These are phyloP conservation scores for Spicauda simplicius DNA, from an alignment of 2,888 invertebrate species.

Conservation along the genomic window DNA sequence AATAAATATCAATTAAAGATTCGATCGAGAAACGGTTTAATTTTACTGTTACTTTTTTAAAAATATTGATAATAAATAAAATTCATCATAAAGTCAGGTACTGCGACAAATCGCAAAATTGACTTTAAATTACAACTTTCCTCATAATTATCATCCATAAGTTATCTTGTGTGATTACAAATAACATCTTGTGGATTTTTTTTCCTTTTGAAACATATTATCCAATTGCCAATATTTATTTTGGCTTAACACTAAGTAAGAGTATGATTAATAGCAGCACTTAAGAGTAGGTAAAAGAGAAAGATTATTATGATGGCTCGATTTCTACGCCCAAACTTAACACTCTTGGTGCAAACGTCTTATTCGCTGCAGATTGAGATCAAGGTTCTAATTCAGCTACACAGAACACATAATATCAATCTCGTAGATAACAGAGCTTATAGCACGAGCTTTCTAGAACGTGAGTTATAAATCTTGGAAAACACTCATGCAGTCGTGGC, in stretches of 20 bases:
- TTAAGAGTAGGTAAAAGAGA: no score
- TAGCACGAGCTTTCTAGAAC: conserved; percentile 62
- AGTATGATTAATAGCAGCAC: no score
- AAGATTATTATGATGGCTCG: background rate
- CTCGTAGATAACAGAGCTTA: conserved; percentile 53
- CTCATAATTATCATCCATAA: no score
- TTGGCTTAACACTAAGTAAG: no score
- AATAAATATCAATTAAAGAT: background rate
- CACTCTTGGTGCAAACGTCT: background rate
- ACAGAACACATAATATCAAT: conserved; percentile 46
- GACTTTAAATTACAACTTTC: no score
- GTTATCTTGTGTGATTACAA: no score
- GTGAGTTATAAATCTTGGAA: conserved; percentile 66
- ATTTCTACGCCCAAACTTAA: background rate
- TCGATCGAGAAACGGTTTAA: background rate
- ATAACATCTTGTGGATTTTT: no score
- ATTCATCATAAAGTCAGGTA: no score
- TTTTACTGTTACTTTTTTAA: background rate
- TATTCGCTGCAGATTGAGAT: conserved; percentile 16
- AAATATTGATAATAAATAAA: no score
- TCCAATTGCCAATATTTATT: no score
- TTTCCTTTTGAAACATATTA: no score
- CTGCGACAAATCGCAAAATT: no score
- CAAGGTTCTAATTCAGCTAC: conserved; percentile 16
- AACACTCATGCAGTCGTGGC: conserved; percentile 48